Base-by-base conservation (phyloP, 2,797 vertebrate genomes). In the Intellagama lesueurii region DNA sequence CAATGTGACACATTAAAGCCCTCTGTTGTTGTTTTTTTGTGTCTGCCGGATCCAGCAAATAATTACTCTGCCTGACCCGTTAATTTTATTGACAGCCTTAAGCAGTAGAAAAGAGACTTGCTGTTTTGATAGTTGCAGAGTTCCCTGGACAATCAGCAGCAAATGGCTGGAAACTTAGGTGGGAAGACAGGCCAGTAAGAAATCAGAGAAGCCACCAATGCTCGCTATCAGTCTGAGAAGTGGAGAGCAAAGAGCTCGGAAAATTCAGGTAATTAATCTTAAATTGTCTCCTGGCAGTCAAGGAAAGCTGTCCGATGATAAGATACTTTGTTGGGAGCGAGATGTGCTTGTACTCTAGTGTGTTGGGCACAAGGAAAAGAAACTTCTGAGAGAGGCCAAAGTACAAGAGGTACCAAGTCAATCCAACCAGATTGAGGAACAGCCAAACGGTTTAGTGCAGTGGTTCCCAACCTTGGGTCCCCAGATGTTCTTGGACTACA, bases 41-140 rank as follows among this genome's bases (percentile, higher is more conserved):
- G 52, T 89, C 93, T 75, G 64, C 79, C 47, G 0, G 35, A 40
- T 35, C 89, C 40, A 28, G 80, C 30, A 87, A 94, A 88, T 19
- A 92, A 85, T 30, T 35, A 70, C 35, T 35, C 75, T 40, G 56
- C 82, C 90, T 90, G 66, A 68, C 8, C 68, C 91, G 86, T 77
- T 95, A 93, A 86, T 87, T 91, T 85, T 95, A 95, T 94, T 93
- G 93, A 94, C 87, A 95, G 3, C 7, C 30, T 66, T 91, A 94
- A 91, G 93, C 85, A 92, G 85, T n/a, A 89, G 94, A 94, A 95
- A 95, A 85, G 32, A 92, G 72, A 86, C 22, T 14, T 64, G 1
- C 89, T 52, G 17, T 91, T 91, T 81, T 88, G 82, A 91, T 92
- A 85, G 47, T 32, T 69, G 81, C 35, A 89, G 47, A 24, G 40